Percentiles rank a stretch among this genome's conserved stretches.
These are phyloP conservation scores for Halisarca cf. caerulea DNA, from an alignment of 37 sponge, comb jelly and placozoan genomes.

Conservation along the genomic window DNA sequence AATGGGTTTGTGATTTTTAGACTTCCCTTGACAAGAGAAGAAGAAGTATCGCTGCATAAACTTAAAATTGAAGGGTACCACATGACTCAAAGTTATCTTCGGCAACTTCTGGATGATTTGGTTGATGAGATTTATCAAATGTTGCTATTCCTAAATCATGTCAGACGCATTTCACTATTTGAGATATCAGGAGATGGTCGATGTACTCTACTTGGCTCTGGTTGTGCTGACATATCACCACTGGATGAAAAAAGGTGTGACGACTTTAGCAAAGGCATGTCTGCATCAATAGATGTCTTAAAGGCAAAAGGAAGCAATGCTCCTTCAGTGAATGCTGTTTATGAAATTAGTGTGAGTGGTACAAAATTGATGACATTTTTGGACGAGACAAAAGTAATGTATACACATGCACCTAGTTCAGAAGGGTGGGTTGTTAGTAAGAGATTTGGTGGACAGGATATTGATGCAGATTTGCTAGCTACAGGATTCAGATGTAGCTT, in stretches of 20 bases:
- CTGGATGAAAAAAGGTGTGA: not conserved
- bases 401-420: too few species aligned
- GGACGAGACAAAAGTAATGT: not conserved
- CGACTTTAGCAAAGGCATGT: not conserved
- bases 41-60: not conserved
- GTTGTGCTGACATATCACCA: not conserved
- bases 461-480: not conserved
- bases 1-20: constrained; percentile 66
- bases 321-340: not conserved
- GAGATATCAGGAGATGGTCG: constrained; percentile 45
- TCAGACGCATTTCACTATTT: constrained; percentile 56
- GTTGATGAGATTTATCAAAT: constrained; percentile 1
- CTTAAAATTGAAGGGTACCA: not conserved
- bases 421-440: constrained; percentile 37
- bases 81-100: constrained; percentile 1
- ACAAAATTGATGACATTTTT: not conserved
- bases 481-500: constrained; percentile 16
- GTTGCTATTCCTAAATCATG: constrained; percentile 57
- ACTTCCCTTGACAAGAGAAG: constrained; percentile 44
- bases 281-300: not conserved
- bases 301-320: too few species aligned
- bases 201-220: constrained; percentile 14
- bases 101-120: constrained; percentile 20
- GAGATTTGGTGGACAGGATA: not conserved
- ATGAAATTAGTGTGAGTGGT: not conserved